Evolutionary conservation across 1,140 invertebrate genomes (phyloP).

Genomic region (Brachionus manjavacas): DNA sequence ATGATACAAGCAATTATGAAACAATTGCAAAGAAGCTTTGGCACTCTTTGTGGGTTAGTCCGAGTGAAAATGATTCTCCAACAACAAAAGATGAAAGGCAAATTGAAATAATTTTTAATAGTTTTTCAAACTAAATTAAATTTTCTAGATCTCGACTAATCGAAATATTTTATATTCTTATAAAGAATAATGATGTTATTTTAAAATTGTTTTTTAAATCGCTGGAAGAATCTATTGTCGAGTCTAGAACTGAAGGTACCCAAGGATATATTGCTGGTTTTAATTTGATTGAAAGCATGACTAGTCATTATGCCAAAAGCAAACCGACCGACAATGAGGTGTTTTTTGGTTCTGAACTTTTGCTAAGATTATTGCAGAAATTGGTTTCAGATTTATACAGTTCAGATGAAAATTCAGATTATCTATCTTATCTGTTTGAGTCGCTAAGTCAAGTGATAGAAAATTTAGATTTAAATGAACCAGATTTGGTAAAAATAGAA

Average conservation of each 20-base stretch:
- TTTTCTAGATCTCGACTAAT: neutral
- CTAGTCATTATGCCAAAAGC: neutral
- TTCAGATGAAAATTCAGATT: neutral
- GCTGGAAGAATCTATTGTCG: neutral
- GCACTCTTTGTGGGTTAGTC: neutral
- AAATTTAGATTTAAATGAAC: conserved; percentile 10
- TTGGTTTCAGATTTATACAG: neutral
- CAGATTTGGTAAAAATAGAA: neutral
- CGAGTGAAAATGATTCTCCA: neutral
- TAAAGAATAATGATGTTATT: neutral
- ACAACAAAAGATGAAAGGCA: conserved; percentile 12
- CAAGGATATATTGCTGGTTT: neutral
- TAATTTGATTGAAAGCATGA: neutral
- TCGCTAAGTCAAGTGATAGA: neutral
- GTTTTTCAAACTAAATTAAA: neutral
- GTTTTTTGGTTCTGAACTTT: neutral
- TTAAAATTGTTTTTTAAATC: neutral
- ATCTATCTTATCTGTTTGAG: neutral
- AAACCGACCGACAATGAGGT: neutral
- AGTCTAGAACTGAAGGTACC: neutral
- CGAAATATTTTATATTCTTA: conserved; percentile 15
- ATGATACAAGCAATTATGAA: neutral
- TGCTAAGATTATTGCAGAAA: neutral
- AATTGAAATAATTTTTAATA: neutral
- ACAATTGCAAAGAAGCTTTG: conserved; percentile 1